These are phyloP conservation scores for Cossypha polioptera DNA, from an alignment of 2,797 vertebrate genomes.

Conservation along the genomic window DNA sequence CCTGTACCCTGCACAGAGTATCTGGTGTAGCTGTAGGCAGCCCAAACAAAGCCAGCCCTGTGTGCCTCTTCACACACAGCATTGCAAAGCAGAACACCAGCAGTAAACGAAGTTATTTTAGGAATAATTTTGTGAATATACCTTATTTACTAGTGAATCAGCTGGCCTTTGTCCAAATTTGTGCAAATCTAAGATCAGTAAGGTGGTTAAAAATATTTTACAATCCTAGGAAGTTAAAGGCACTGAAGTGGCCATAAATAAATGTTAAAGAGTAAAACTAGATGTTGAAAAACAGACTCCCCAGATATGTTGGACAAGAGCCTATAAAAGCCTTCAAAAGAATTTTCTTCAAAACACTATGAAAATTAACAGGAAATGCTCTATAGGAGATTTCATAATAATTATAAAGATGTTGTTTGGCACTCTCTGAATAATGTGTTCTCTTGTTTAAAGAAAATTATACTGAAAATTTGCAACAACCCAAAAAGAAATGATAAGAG, in stretches of 20 bases:
- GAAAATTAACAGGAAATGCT: slow-evolving; percentile 27
- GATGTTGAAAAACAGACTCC: slow-evolving; percentile 44
- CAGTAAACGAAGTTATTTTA: not conserved
- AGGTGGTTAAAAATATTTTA: not conserved
- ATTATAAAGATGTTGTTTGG: slow-evolving; percentile 16
- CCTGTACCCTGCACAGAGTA: not conserved
- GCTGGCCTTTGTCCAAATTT: not conserved
- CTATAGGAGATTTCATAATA: slow-evolving; percentile 31
- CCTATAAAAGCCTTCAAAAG: slow-evolving; percentile 52
- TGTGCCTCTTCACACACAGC: not conserved
- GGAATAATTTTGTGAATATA: not conserved
- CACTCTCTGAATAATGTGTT: not conserved
- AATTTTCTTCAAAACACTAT: slow-evolving; percentile 54
- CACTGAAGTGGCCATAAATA: slow-evolving; percentile 12
- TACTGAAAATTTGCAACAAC: not conserved
- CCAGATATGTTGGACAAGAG: slow-evolving; percentile 38
- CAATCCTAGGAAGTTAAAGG: not conserved
- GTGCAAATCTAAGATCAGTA: not conserved
- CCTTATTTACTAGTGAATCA: not conserved
- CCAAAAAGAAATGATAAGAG: not conserved
- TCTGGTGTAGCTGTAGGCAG: not conserved
- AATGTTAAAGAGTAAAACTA: not conserved
- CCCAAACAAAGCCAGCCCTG: not conserved
- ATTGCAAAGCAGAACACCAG: not conserved
- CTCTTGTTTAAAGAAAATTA: not conserved